Base-by-base conservation (phyloP, 1,140 invertebrate species). In the Drosophila tristis region DNA sequence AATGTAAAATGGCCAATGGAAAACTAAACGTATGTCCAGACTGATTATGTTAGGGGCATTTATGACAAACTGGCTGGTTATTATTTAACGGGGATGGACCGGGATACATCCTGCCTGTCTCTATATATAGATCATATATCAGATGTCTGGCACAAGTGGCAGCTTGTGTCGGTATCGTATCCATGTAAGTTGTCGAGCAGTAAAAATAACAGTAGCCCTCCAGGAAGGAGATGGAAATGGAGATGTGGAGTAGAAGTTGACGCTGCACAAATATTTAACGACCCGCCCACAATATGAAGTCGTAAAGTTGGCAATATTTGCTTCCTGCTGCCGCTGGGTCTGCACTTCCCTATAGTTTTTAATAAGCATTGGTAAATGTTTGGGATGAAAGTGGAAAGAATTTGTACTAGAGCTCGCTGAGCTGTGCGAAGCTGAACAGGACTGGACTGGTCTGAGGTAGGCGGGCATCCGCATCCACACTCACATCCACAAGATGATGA, bases 241-340 rank as follows among this genome's bases (percentile, higher is more conserved):
- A 54, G 75, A 47, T 51, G 60, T 54, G 47, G 48, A 54, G 57
- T 67, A 54, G 50, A 56, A 67, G 82, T 81, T 86, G 81, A 82
- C 84, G 74, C 61, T 82, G 85, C 84, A 80, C 80, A 80, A 73
- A 80, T 89, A 59, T 75, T 87, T 89, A 84, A 89, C 85, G 84
- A 89, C 78, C 79, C 80, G 59, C 85, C 84, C 84, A 89, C 84
- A 90, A 89, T 89, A 89, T 89, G 80, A 90, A 89, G 84, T 89
- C 84, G 84, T 89, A 90, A 89, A 89, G 72, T 84, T 80, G 85
- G 51, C 80, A 84, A 90, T 90, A 89, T 84, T 80, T 64, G 84
- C 84, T 89, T 84, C 84, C 84, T 89, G 84, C 79, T 78, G 74
- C 55, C 61, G 61, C 35, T 56, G 64, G 60, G 72, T 78, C 71